Evolutionary conservation across 2,888 invertebrate genomes (phyloP).

Genomic region (Trichogramma dendrolimi): DNA sequence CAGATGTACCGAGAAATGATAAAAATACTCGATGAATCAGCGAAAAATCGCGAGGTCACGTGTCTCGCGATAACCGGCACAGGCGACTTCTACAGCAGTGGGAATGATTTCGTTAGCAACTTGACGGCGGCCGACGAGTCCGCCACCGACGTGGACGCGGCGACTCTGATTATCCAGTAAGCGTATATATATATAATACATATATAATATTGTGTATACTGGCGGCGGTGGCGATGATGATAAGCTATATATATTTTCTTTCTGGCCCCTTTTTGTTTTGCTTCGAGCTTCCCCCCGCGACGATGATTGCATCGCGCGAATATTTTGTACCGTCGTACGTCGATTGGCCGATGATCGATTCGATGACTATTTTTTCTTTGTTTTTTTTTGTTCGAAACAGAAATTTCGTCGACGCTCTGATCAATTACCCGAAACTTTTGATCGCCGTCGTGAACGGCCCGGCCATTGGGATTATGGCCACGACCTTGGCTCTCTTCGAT

Average conservation of each 20-base stretch:
- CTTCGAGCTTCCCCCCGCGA: too few relatives aligned
- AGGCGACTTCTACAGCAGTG: slow-evolving; percentile 80
- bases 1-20: slow-evolving; percentile 66
- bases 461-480: slow-evolving; percentile 85
- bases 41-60: slow-evolving; percentile 62
- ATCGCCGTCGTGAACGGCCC: slow-evolving; percentile 90
- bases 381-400: slow-evolving; percentile 50
- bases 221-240: too few relatives aligned
- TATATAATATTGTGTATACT: too few relatives aligned
- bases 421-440: slow-evolving; percentile 83
- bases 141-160: neutral
- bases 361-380: too few relatives aligned
- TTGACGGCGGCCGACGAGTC: neutral
- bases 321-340: too few relatives aligned
- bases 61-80: slow-evolving; percentile 75
- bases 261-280: too few relatives aligned
- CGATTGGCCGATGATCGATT: too few relatives aligned
- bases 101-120: slow-evolving; percentile 65
- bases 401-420: slow-evolving; percentile 70
- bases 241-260: too few relatives aligned
- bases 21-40: slow-evolving; percentile 65
- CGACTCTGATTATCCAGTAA: too few relatives aligned
- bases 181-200: too few relatives aligned
- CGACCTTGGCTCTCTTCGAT: slow-evolving; percentile 81
- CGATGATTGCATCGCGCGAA: too few relatives aligned